Evolutionary conservation across 2,113 vertebrate species (phyloP).

Genomic region (Pan troglodytes): NHGRI_mPanTro3-v2.1_pri NC_072419.2:42267001-42267500

Average conservation of each 20-base stretch:
- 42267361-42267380: background rate
- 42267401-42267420: background rate
- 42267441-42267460: background rate
- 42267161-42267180: background rate
- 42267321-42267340: slow-evolving; percentile 3
- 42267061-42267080: background rate
- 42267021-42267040: no score
- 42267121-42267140: background rate
- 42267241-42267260: background rate
- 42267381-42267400: background rate
- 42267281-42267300: background rate
- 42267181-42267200: background rate
- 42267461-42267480: background rate
- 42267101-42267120: background rate
- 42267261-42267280: background rate
- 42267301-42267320: background rate
- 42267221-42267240: background rate
- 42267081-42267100: background rate
- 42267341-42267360: slow-evolving; percentile 2
- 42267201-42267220: background rate
- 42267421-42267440: background rate
- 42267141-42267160: background rate
- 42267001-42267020: no score
- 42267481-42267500: background rate
- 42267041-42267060: no score